Evolutionary conservation across 1,140 invertebrate species (phyloP), one percentile per base, ranked within the genome.

Genomic region (Phocides pigmalion): DNA sequence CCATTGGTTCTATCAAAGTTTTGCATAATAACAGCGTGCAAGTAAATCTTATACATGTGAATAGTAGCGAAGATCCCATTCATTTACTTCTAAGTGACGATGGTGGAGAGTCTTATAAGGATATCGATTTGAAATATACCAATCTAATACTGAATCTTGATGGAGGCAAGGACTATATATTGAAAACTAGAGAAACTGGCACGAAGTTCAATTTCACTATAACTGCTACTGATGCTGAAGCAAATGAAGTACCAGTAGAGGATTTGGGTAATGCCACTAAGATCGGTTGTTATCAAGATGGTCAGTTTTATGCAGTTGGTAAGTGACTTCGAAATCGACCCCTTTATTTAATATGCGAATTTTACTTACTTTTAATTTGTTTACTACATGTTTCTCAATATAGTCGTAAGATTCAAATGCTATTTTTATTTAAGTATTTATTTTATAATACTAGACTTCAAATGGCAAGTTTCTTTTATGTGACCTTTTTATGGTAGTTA

Each of bases 191-290:
- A 66, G 87, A 92, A 66, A 91, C 91, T 5, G 89, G 83, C 12
- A 91, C 85, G 4, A 90, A 88, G 66, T 92, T 91, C 46, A 87
- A 90, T 68, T 87, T 92, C 37, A 92, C 84, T 4, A 83, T 92
- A 59, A 91, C 88, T 1, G 53, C 85, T 9, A 74, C 78, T 32
- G 80, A 87, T 63, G 44, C 51, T 22, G 75, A 69, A 22, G 50
- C 19, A 6, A 85, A 87, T 65, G 83, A 85, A 74, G 73, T 82
- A 2, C 65, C 73, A 2, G 69, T 67, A 11, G 84, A 87, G 44
- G 73, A 82, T 42, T 3, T 53, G 9, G 15, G 58, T 41, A 86
- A 87, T 68, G 17, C 44, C 3, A 79, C 77, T 3, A 86, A 82
- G 46, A 59, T 69, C n/a, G 88, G 90, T 11, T 92, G 90, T 59